phyloP scores from a whole-genome alignment of 2,888 invertebrate genomes.

The Rhodophaea formosa region DNA sequence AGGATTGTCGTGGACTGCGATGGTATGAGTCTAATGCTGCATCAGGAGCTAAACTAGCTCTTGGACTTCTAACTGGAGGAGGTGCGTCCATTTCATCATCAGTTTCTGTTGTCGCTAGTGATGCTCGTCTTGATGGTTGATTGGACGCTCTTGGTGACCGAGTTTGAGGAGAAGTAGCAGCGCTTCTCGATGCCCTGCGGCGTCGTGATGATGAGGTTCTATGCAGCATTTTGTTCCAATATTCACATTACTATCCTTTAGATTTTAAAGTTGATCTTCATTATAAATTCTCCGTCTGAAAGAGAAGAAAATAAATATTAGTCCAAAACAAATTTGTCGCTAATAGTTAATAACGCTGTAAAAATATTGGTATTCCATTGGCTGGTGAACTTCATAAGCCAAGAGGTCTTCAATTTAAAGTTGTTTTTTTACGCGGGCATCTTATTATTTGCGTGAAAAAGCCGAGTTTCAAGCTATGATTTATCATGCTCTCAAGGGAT shows the following conservation, averaged over 20 bases:
- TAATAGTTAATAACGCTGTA: slow-evolving; percentile 19
- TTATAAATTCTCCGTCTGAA: slow-evolving; percentile 25
- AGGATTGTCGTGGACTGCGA: slow-evolving; percentile 79
- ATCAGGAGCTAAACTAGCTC: slow-evolving; percentile 83
- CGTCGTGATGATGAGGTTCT: slow-evolving; percentile 84
- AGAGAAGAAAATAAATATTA: slow-evolving; percentile 26
- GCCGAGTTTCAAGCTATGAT: neutral
- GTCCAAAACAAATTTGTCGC: slow-evolving; percentile 18
- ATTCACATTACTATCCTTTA: neutral
- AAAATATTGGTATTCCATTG: slow-evolving; percentile 28
- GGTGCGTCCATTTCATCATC: slow-evolving; percentile 78
- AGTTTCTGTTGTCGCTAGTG: slow-evolving; percentile 83
- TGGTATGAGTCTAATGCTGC: slow-evolving; percentile 74
- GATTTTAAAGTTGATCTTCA: neutral
- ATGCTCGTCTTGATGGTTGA: slow-evolving; percentile 78
- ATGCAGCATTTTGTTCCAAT: slow-evolving; percentile 80
- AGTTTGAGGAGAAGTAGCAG: slow-evolving; percentile 83
- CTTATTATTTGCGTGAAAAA: slow-evolving; percentile 2
- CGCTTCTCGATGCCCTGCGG: slow-evolving; percentile 84
- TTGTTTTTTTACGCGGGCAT: slow-evolving; percentile 41
- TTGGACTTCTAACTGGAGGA: slow-evolving; percentile 72
- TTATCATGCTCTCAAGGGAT: neutral
- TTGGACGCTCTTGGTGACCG: slow-evolving; percentile 73
- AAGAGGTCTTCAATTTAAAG: slow-evolving; percentile 43
- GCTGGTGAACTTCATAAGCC: slow-evolving; percentile 34